These are phyloP conservation scores for Heliconius aoede DNA, from an alignment of 2,888 invertebrate genomes.

Conservation along the genomic window DNA sequence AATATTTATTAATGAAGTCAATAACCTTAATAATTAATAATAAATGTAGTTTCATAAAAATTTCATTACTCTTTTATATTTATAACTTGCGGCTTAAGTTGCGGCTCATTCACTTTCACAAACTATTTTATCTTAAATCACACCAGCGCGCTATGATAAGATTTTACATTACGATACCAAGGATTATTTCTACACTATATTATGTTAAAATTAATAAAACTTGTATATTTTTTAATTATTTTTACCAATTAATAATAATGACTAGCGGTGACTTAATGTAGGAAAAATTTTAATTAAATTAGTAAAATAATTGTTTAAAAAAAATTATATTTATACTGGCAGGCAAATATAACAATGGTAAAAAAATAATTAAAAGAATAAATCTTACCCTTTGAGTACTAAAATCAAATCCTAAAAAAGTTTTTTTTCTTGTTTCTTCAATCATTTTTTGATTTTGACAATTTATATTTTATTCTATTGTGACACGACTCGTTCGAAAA, in stretches of 20 bases:
- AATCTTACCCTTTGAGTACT: conserved; percentile 92
- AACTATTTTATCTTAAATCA: conserved; percentile 14
- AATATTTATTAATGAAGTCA: neutral
- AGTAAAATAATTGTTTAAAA: neutral
- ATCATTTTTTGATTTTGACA: conserved; percentile 76
- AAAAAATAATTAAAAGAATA: conserved; percentile 20
- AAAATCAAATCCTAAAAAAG: conserved; percentile 92
- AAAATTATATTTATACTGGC: neutral
- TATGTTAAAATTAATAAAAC: neutral
- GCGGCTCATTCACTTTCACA: conserved; percentile 2
- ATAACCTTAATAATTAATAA: neutral
- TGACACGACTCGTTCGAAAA: conserved; percentile 51
- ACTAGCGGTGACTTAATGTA: neutral
- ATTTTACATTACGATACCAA: conserved; percentile 9
- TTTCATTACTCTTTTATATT: neutral
- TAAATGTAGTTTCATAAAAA: neutral
- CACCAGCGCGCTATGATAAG: conserved; percentile 7
- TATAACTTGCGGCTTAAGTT: neutral
- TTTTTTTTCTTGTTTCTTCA: conserved; percentile 72
- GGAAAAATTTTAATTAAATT: conserved; percentile 4
- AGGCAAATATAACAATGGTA: neutral
- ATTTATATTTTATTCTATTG: conserved; percentile 47
- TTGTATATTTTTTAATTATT: neutral
- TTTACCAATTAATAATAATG: neutral
- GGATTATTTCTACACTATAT: neutral